Evolutionary conservation across 2,113 vertebrate genomes (phyloP).

Genomic region (Gila orcuttii): DNA sequence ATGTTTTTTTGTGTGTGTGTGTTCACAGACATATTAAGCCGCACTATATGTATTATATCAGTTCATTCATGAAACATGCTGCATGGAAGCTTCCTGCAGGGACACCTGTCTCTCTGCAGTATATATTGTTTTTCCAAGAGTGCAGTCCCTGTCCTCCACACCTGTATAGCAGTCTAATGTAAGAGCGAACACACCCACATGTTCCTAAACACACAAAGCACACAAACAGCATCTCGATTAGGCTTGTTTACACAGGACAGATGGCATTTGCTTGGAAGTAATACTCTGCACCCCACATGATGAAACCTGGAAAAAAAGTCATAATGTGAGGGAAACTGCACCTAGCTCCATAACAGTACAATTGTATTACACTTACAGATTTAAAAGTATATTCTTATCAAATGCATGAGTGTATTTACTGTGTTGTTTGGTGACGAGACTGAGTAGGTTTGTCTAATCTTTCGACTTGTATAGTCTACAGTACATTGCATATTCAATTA

Average conservation of each 20-base stretch:
- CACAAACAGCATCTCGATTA: not conserved
- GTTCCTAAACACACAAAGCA: conserved; percentile 33
- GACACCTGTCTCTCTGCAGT: not conserved
- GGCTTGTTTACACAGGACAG: conserved; percentile 8
- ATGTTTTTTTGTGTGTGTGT: not conserved
- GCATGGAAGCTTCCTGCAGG: not conserved
- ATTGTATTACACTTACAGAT: not conserved
- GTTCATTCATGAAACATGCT: not conserved
- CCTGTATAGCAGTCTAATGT: not conserved
- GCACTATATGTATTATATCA: not conserved
- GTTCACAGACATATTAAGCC: not conserved
- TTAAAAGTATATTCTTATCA: not conserved
- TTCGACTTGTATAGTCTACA: not conserved
- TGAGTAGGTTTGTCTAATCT: not conserved
- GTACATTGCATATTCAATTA: not conserved
- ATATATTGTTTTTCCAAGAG: conserved; percentile 34
- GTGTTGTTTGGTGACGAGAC: not conserved
- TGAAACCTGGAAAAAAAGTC: not conserved
- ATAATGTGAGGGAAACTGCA: not conserved
- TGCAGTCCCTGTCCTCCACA: conserved; percentile 36
- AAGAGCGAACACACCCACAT: conserved; percentile 19
- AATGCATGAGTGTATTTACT: not conserved
- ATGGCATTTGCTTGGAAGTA: conserved; percentile 27
- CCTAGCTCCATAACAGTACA: not conserved
- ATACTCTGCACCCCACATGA: conserved; percentile 8